Conservation (phyloP, 2,888 invertebrate genomes). For the Opisthograptis luteolata region DNA sequence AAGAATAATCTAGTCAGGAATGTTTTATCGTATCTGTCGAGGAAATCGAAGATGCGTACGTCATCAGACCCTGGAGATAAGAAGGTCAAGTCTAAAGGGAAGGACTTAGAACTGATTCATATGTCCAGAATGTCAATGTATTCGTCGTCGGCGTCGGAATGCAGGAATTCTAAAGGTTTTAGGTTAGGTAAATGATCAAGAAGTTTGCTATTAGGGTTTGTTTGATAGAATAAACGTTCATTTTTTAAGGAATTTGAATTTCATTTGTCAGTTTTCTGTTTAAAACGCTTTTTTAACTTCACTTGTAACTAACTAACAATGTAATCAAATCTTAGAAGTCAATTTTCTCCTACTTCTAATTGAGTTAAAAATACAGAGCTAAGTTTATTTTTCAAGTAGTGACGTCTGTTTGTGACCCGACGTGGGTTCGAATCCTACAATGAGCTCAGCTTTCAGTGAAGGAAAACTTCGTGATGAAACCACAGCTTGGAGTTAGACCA, state of each 20-base stretch:
- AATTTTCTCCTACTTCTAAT: too few species aligned
- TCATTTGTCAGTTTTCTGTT: neutral
- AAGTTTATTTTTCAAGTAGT: too few species aligned
- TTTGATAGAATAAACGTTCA: constrained; percentile 30
- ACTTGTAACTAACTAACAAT: too few species aligned
- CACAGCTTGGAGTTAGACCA: too few species aligned
- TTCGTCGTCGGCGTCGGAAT: constrained; percentile 50
- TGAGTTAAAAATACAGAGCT: too few species aligned
- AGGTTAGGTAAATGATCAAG: constrained; percentile 56
- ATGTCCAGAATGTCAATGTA: constrained; percentile 61
- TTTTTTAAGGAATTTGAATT: constrained; percentile 11
- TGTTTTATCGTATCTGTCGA: constrained; percentile 55
- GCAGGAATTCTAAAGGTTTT: constrained; percentile 37
- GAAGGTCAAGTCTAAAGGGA: constrained; percentile 40
- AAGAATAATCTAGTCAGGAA: constrained; percentile 64
- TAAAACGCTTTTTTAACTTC: neutral
- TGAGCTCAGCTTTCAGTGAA: too few species aligned
- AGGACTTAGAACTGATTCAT: constrained; percentile 64
- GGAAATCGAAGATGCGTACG: constrained; percentile 50
- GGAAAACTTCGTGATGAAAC: too few species aligned
- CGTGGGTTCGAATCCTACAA: too few species aligned
- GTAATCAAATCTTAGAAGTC: too few species aligned
- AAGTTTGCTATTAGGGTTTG: constrained; percentile 45
- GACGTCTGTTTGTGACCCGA: too few species aligned
- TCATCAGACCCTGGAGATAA: constrained; percentile 62